Evolutionary conservation across 1,140 invertebrate genomes (phyloP), one percentile per base, ranked within the genome.

Genomic region (Drosophila ambigua): DNA sequence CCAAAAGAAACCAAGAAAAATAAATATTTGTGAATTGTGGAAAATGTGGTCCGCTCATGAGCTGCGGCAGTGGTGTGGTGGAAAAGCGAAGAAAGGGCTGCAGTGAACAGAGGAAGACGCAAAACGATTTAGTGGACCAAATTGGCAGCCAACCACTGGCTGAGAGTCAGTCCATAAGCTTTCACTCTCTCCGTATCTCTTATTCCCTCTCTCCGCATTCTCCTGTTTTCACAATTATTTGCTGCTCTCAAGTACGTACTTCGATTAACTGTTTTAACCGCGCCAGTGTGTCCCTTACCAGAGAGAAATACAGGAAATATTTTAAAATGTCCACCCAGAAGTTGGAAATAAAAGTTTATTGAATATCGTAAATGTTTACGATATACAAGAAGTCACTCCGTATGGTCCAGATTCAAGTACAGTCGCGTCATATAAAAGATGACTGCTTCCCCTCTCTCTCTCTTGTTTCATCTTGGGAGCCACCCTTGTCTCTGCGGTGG

Each of bases 361-460:
- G 72, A 66, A 75, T 65, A 73, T 71, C 77, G 82, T 85, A 77
- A 81, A 85, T 81, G 72, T 85, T 85, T 80, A 85, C 81, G 77
- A 85, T 69, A 74, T 53, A 73, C 77, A 85, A 81, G 65, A 71
- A 85, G 67, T 84, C 82, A 69, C 69, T 79, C 60, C 53, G 51
- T 50, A 45, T 55, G 48, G 9, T 11, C 55, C 46, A 65, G 69
- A 59, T 72, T 65, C 52, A 61, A 77, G 71, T 80, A 72, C 63
- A 65, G 31, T 16, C 20, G 20, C 68, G 51, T 44, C 51, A 57
- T 46, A 69, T 69, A 31, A 50, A 44, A 69, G 16, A 41, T 62
- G 39, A 54, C 50, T 31, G 41, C 50, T 26, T 20, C 16, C 16
- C 48, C 20, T 2, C 62, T 41, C 7, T 35, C 46, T 41, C 53